Base-by-base conservation (phyloP, 2,888 invertebrate species). In the Hemithea aestivaria region DNA sequence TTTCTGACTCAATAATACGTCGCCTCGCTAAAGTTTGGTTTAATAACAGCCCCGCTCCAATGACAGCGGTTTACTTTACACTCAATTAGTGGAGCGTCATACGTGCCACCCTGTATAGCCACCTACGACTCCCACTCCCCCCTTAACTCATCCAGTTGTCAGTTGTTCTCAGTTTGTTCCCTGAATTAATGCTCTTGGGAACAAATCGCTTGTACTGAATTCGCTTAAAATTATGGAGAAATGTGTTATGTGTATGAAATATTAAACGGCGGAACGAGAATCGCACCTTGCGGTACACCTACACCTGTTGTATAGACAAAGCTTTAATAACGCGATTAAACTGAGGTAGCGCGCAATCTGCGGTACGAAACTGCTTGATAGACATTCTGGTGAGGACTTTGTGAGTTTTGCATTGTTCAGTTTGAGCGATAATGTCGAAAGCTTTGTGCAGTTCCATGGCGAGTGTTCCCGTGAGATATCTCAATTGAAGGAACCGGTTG, bases 41-140 rank as follows among this genome's bases (percentile, higher is more conserved):
- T 69, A 65, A 67, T 69, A 68, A 65, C 55, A 51, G 57, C 62
- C 45, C 58, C 58, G 62, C 59, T 58, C 63, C 62, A 61, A 66
- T 68, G 66, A 67, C 67, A 66, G 64, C 59, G 71, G 71, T 70
- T 72, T 71, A 66, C 65, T 73, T 69, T 70, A 72, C 73, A 73
- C 72, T 73, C 72, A 73, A 73, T 73, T 73, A 73, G 69, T 61
- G 66, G 52, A 62, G 59, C 65, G 56, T 62, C 66, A 66, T 66
- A 68, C 62, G 64, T 61, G 62, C 56, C 55, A 57, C 48, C 40
- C 36, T 34, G 16, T 16, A 16, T 16, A 16, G 16, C 49, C 39
- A 43, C 40, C 27, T 27, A 39, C 35, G n/a, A n/a, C 37, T 37
- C 29, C 35, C 29, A 36, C 24, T 33, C 38, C 34, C 28, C 44